Base-by-base conservation (phyloP, 2,797 vertebrate genomes). In the Anguilla pacifica region DNA sequence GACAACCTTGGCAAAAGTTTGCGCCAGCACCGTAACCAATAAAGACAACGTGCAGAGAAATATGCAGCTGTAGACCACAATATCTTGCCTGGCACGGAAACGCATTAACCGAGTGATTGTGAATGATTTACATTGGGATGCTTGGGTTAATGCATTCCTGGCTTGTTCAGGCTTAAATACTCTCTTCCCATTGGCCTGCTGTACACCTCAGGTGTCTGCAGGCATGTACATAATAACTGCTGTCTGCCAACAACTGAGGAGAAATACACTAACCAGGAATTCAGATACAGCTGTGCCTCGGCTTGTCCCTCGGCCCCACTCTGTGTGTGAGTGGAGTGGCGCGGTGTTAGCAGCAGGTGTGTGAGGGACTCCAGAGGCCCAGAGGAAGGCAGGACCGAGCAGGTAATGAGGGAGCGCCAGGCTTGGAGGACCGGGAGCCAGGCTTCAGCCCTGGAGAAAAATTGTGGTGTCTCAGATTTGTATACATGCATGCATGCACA, bases 301-400 rank as follows among this genome's bases (percentile, higher is more conserved):
- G 64, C 64, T 22, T 10, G 57, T 89, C 84, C 83, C 87, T 88
- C 89, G 89, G 89, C 91, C 85, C 88, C 86, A 86, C 90, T 92
- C 90, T 64, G 87, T 85, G 43, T 70, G 31, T 86, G 59, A 79
- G 70, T 83, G 89, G 88, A 85, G 90, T 89, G 88, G 88, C 86
- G 59, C 59, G 87, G 83, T 84, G 90, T 55, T 57, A n/a, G 49
- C 79, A 25, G 79, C 83, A 84, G 83, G 83, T 57, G 53, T 84
- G 83, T 28, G n/a, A 31, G 53, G 51, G 53, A 84, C 51, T 28
- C 51, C 1, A 10, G 11, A 53, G n/a, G 51, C 51, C 13, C 53
- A 28, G 83, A 84, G n/a, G 53, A 81, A 31, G 74, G 64, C 74
- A 17, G 79, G 43, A 82, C 46, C 22, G 28, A 3, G 28, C 46